Base-by-base conservation (phyloP, 2,888 invertebrate genomes). In the Oegoconia quadripuncta region DNA sequence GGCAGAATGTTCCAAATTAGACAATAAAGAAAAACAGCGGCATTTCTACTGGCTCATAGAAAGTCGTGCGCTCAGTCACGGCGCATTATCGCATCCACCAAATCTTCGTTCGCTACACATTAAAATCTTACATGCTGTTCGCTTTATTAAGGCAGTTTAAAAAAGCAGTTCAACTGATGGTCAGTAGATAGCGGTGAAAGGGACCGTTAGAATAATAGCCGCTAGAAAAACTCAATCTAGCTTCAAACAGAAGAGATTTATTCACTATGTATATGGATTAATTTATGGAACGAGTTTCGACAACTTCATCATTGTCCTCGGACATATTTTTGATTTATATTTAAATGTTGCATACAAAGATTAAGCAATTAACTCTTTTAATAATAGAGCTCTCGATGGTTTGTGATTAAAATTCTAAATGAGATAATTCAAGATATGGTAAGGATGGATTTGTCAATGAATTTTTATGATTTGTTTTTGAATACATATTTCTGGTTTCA, bases 171-270 rank as follows among this genome's bases (percentile, higher is more conserved):
- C 79, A 74, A 70, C 70, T 63, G 86, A 86, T 84, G 83, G 81
- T 75, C 82, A 82, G 72, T 54, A 77, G 87, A 87, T 86, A 84
- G 77, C 78, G 84, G 84, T 86, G 86, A 87, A 86, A 86, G 84
- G 82, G 58, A 76, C 84, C 83, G 84, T 84, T 86, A 86, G 56
- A 67, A 69, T 81, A 76, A 83, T 81, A 71, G 79, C 74, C 75
- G 55, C 70, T 74, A 67, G 67, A 69, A 75, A 72, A 69, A 64
- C 69, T 70, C 72, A 73, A 68, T 61, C 73, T 73, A 70, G 67
- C 73, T 70, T 63, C 48, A 50, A 59, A 59, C 57, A 41, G 31
- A 40, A 41, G 31, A 20, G 25, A 36, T 42, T 29, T 34, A 34
- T 38, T n/a, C n/a, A n/a, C 27, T 62, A 66, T 62, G 58, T 62